Evolutionary conservation across 1,140 invertebrate species (phyloP).

Genomic region (Panagrolaimus sp.): DNA sequence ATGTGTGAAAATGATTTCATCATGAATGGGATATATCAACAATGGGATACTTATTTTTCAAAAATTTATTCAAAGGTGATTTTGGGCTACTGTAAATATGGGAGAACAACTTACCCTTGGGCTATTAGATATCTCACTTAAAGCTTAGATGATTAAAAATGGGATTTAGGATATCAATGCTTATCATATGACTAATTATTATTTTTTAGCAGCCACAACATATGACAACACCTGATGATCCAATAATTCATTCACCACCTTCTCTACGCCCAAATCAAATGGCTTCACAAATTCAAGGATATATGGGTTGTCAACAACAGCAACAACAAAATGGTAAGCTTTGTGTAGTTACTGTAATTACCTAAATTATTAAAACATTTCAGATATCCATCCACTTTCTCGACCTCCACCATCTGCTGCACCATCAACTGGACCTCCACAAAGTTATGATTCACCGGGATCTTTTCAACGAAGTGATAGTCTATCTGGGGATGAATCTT

Average conservation of each 20-base stretch:
- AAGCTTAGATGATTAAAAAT: too few species aligned
- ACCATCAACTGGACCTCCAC: neutral
- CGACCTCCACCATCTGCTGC: conserved; percentile 4
- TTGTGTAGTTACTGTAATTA: too few species aligned
- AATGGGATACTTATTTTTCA: neutral
- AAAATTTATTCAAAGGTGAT: conserved; percentile 13
- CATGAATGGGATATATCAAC: neutral
- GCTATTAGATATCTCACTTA: too few species aligned
- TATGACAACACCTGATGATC: conserved; percentile 48
- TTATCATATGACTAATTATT: neutral
- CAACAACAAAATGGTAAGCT: neutral
- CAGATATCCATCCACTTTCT: too few species aligned
- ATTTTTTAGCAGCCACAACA: conserved; percentile 32
- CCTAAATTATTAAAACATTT: too few species aligned
- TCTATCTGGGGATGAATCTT: neutral
- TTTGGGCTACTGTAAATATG: neutral
- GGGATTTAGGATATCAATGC: neutral
- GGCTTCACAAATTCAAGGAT: neutral
- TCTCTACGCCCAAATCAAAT: conserved; percentile 18
- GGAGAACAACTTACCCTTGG: too few species aligned
- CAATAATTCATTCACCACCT: conserved; percentile 44
- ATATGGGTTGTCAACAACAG: neutral
- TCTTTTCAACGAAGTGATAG: conserved; percentile 1
- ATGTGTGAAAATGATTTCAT: too few species aligned
- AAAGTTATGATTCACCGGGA: neutral